Base-by-base conservation (phyloP, 2,113 vertebrate species). In the Eolophus roseicapilla region DNA sequence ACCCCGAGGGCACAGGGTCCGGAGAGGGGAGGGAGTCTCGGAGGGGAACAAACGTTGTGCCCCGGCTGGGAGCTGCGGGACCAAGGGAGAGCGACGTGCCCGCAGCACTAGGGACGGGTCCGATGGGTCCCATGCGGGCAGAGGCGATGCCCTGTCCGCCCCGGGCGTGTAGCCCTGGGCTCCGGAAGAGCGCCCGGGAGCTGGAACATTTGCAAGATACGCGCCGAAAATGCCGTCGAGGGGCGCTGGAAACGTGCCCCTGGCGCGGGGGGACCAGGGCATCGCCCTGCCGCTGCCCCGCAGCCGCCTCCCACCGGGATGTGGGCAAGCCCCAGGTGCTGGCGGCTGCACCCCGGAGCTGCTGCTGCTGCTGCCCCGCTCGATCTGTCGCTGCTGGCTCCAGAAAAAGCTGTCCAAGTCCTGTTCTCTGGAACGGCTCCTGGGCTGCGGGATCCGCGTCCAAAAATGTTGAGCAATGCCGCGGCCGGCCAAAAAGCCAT, bases 381-480 rank as follows among this genome's bases (percentile, higher is more conserved):
- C 17, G 84, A 50, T 68, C 49, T 62, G 92, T 90, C 73, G 57
- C 57, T 85, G 93, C 75, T 62, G 63, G 63, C 77, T 87, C 69
- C 68, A 37, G 82, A 85, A 88, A 88, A 88, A 75, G 62, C 94
- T 85, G 82, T 91, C 82, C 95, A 67, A 92, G 86, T 70, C 93
- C 87, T 96, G 95, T 94, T 92, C 79, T 86, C 88, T 80, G 92
- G 95, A 97, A 96, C 73, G 60, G 97, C 86, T 83, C 82, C 78
- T 67, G 93, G 55, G 43, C 95, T 75, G 69, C 15, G 53, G 93
- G 80, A 76, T 93, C 77, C 44, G 67, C n/a, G 73, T 97, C 97
- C 98, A 98, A 97, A 97, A 97, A 97, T 95, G 95, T 98, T 98
- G 97, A 97, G 97, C 98, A 97, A 96, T 70, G 87, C 69, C 18